These are phyloP conservation scores for Metopolophium dirhodum DNA, from an alignment of 1,140 invertebrate species.

Conservation along the genomic window DNA sequence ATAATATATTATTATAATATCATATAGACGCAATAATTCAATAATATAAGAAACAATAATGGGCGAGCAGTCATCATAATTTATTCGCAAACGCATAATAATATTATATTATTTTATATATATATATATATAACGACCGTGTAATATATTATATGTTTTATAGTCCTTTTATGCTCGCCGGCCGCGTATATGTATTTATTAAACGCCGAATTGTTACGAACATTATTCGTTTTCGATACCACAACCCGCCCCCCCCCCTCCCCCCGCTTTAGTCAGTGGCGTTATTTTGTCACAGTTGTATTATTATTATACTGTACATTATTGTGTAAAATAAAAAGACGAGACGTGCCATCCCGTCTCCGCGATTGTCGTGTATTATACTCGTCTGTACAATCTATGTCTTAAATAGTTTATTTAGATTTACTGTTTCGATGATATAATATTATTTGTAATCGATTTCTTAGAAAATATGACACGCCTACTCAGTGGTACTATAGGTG, in stretches of 20 bases:
- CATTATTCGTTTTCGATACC: background rate
- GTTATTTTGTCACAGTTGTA: background rate
- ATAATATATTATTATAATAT: background rate
- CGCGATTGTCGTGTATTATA: too few relatives aligned
- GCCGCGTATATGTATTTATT: background rate
- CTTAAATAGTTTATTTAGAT: too few relatives aligned
- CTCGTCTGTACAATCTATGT: too few relatives aligned
- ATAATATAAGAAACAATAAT: conserved; percentile 20
- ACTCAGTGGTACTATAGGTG: background rate
- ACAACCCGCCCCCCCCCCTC: background rate
- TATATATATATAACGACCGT: conserved; percentile 1
- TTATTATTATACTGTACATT: too few relatives aligned
- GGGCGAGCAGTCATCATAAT: background rate
- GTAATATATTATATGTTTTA: conserved; percentile 19
- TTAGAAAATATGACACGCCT: background rate
- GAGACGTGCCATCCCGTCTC: too few relatives aligned
- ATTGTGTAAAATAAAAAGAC: too few relatives aligned
- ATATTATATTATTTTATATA: background rate
- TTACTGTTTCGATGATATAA: background rate
- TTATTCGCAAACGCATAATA: background rate
- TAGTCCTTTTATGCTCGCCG: background rate
- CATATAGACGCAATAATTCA: background rate
- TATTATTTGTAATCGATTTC: too few relatives aligned
- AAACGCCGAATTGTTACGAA: background rate
- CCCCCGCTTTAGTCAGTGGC: background rate